Evolutionary conservation across 2,888 invertebrate genomes (phyloP), one percentile per base, ranked within the genome.

Genomic region (Sipha maydis): DNA sequence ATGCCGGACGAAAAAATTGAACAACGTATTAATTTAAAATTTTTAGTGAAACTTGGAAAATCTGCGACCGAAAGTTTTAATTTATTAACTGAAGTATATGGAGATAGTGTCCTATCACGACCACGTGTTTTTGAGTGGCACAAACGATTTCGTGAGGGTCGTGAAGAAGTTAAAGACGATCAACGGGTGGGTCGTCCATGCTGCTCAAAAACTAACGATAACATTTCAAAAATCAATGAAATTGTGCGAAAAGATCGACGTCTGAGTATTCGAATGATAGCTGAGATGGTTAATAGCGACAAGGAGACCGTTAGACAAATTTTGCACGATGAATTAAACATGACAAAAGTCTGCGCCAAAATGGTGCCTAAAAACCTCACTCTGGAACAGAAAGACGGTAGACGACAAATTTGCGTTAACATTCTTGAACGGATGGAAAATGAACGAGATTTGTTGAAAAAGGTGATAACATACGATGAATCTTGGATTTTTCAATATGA

Each of bases 281-380:
- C 85, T 69, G 89, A 90, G 17, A 89, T 89, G 21, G 17, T 90
- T 19, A 85, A 88, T 17, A 86, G 90, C 41, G 71, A 90, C 38
- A 84, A 89, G 80, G 90, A 90, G 54, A 56, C 89, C 21, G 89
- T 90, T 21, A 79, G 89, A 71, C 73, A 90, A 25, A 90, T 90
- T 83, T 82, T 90, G 3, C 82, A 90, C 25, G 88, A 90, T 8
- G 83, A 90, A 61, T 89, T 90, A 3, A 89, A 90, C 71, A 83
- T 90, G 90, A 89, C 48, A 28, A 89, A 90, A 17, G 79, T 85
- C 56, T 85, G 77, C 71, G 71, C 85, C 31, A 89, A 85, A 89
- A 56, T 83, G 82, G 41, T 88, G 71, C 69, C 69, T 21, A 84
- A 84, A 84, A 78, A 77, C 78, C 41, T 86, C 61, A n/a, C 38